These are phyloP conservation scores for Drosophila cracens DNA, from an alignment of 2,888 invertebrate genomes.

Conservation along the genomic window DNA sequence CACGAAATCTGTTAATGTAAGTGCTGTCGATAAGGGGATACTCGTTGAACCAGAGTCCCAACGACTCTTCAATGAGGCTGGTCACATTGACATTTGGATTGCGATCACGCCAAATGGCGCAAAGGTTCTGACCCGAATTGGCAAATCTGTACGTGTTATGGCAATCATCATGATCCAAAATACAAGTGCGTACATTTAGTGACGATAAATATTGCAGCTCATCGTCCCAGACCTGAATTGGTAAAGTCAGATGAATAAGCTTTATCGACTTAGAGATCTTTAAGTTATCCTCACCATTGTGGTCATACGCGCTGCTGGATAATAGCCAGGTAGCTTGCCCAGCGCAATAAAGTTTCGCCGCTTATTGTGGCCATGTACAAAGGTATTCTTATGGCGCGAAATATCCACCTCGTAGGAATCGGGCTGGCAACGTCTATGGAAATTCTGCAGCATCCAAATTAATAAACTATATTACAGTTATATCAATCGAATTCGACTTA, in stretches of 20 bases:
- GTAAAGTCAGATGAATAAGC: neutral
- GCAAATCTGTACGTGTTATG: conserved; percentile 82
- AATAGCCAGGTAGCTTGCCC: conserved; percentile 83
- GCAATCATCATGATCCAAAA: conserved; percentile 83
- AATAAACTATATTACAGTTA: neutral
- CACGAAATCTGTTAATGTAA: conserved; percentile 78
- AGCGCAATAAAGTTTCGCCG: conserved; percentile 82
- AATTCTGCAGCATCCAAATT: conserved; percentile 62
- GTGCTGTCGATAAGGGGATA: conserved; percentile 82
- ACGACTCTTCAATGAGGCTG: conserved; percentile 79
- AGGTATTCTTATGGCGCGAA: conserved; percentile 61
- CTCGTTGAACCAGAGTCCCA: conserved; percentile 83
- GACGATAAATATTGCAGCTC: conserved; percentile 83
- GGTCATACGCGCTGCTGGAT: conserved; percentile 83
- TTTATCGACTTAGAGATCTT: neutral
- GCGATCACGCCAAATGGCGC: conserved; percentile 80
- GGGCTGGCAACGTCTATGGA: conserved; percentile 75
- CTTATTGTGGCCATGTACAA: conserved; percentile 83
- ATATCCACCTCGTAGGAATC: conserved; percentile 81
- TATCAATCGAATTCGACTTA: conserved; percentile 49
- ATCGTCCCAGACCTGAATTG: conserved; percentile 83
- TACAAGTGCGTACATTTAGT: conserved; percentile 83
- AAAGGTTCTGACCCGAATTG: conserved; percentile 83
- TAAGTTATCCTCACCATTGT: conserved; percentile 78
- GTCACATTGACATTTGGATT: conserved; percentile 77